Base-by-base conservation (phyloP, 1,140 invertebrate species). In the Thaumetopoea pityocampa region DNA sequence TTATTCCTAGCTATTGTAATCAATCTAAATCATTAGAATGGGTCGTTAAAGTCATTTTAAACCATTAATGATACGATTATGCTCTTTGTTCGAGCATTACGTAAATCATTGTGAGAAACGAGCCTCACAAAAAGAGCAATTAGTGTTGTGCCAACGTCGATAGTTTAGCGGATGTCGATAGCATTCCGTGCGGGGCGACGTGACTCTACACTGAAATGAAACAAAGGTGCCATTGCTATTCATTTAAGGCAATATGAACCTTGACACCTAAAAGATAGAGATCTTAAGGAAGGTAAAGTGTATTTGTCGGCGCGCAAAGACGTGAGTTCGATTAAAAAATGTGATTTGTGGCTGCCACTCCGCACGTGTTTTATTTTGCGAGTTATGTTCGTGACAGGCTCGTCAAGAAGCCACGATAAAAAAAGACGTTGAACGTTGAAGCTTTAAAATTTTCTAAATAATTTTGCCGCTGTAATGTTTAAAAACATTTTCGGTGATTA, bases 251-350 rank as follows among this genome's bases (percentile, higher is more conserved):
- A 59, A 48, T 43, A 8, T 55, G 12, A 23, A 55, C 57, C 45
- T 29, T 65, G n/a, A 54, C 52, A 5, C 4, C 5, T 5, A 11
- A 10, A 7, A 7, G 2, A 5, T 8, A 34, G 46, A 43, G 15
- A 30, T 12, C 32, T 22, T 4, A 17, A n/a, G 10, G 2, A 9
- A 10, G 18, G 12, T 8, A 8, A 20, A 17, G 2, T 20, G 34
- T 30, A 43, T 46, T 56, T 68, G 59, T 37, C 30, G 27, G 32
- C 49, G 52, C 45, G 54, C 53, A 53, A 51, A 65, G 61, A 74
- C 70, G 72, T 71, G 74, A 69, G 67, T 62, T 67, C 73, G 73
- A 80, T 82, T 82, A 79, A 82, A 79, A 82, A 82, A 79, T 82
- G 66, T 82, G 78, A 82, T 82, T 82, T 82, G 78, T 76, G 74